Evolutionary conservation across 2,888 invertebrate species (phyloP).

Genomic region (Cephus pygmeus): DNA sequence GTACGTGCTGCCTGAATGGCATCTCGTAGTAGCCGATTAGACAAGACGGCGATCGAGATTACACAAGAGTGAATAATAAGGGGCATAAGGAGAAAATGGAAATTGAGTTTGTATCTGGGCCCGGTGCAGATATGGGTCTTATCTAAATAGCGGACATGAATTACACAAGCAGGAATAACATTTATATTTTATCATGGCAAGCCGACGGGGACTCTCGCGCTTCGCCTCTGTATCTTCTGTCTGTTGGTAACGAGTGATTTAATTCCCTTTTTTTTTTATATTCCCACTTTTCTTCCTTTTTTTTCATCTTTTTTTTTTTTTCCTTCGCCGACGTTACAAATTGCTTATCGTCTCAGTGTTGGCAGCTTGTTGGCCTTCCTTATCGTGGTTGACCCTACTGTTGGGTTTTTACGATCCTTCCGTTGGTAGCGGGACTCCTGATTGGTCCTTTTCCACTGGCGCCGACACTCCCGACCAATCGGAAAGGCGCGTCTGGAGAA

Average conservation of each 20-base stretch:
- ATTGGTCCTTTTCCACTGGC: constrained; percentile 8
- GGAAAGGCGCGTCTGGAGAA: constrained; percentile 49
- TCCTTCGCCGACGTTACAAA: constrained; percentile 55
- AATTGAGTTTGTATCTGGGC: constrained; percentile 41
- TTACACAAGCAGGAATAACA: constrained; percentile 49
- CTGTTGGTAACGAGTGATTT: constrained; percentile 32
- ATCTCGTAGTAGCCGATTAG: neutral
- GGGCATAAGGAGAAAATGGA: constrained; percentile 29
- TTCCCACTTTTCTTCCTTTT: constrained; percentile 11
- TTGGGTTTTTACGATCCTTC: constrained; percentile 38
- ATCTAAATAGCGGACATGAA: constrained; percentile 53
- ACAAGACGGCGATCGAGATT: neutral
- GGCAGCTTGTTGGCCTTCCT: constrained; percentile 49
- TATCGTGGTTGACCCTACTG: constrained; percentile 53
- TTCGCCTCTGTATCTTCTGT: constrained; percentile 2
- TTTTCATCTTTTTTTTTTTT: constrained; percentile 9
- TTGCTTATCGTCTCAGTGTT: constrained; percentile 58
- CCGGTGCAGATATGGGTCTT: constrained; percentile 46
- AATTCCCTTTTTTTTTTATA: constrained; percentile 30
- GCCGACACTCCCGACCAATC: constrained; percentile 42
- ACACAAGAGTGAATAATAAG: constrained; percentile 19
- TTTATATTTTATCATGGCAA: constrained; percentile 41
- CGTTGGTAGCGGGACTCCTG: constrained; percentile 5
- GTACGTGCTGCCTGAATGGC: neutral
- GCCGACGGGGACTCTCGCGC: neutral